phyloP scores from a whole-genome alignment of 92 coral and sea anemone species.

The Porites cylindrica region DNA sequence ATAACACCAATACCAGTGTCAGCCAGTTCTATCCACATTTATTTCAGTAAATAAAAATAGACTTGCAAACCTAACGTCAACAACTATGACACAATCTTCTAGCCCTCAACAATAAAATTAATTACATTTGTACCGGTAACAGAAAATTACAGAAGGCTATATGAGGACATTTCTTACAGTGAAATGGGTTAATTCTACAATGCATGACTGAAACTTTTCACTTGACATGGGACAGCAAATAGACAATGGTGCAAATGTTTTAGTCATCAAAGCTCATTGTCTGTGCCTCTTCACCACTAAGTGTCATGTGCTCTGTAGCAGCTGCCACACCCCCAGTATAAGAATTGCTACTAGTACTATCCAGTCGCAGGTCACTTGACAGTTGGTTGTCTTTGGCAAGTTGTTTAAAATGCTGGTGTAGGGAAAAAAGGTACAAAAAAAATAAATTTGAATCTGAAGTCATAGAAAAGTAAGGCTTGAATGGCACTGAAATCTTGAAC shows the following conservation, averaged over 20 bases:
- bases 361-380: slow-evolving; percentile 84
- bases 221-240: background rate
- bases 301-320: slow-evolving; percentile 68
- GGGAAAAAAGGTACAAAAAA: background rate
- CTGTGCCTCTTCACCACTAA: slow-evolving; percentile 65
- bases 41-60: no score
- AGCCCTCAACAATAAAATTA: no score
- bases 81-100: no score
- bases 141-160: no score
- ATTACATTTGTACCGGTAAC: no score
- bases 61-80: no score
- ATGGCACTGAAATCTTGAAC: no score
- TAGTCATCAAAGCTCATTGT: slow-evolving; percentile 73
- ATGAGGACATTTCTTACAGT: no score
- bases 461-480: background rate
- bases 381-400: slow-evolving; percentile 96
- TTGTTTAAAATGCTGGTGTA: slow-evolving; percentile 92
- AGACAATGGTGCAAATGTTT: background rate
- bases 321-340: slow-evolving; percentile 50
- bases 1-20: no score
- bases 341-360: slow-evolving; percentile 4
- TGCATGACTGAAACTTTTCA: no score
- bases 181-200: no score
- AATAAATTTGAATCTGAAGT: background rate
- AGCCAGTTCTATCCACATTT: no score